Conservation (phyloP, 2,888 invertebrate genomes). For the Philopedon plagiatum region DNA sequence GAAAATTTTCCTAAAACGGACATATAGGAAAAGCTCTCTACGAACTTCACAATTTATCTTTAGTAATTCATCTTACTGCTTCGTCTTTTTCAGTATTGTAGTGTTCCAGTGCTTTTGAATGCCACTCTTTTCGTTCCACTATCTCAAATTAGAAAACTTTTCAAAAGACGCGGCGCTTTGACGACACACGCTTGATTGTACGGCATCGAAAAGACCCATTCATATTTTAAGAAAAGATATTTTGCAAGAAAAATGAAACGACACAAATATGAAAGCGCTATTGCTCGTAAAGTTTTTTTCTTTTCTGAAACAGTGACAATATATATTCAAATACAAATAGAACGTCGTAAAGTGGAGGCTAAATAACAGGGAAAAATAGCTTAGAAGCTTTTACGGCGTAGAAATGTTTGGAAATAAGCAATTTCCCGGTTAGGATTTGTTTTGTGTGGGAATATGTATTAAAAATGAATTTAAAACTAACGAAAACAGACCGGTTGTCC, state of each 20-base stretch:
- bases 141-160: conserved; percentile 9
- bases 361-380: conserved; percentile 12
- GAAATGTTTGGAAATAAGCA: conserved; percentile 13
- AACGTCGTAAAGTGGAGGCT: not conserved
- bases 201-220: conserved; percentile 8
- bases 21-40: too few relatives aligned
- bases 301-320: conserved; percentile 23
- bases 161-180: not conserved
- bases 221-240: conserved; percentile 22
- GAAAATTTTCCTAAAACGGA: too few relatives aligned
- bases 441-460: not conserved
- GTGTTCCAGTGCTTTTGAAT: too few relatives aligned
- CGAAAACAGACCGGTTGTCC: too few relatives aligned
- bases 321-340: conserved; percentile 39
- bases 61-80: not conserved
- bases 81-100: not conserved
- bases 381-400: not conserved
- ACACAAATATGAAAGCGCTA: conserved; percentile 18
- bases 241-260: conserved; percentile 26
- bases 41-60: too few relatives aligned
- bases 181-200: conserved; percentile 9
- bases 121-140: not conserved
- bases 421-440: conserved; percentile 7
- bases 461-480: too few relatives aligned
- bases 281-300: conserved; percentile 28